Conservation (phyloP, 2,888 invertebrate genomes). For the Epiblema foenella region DNA sequence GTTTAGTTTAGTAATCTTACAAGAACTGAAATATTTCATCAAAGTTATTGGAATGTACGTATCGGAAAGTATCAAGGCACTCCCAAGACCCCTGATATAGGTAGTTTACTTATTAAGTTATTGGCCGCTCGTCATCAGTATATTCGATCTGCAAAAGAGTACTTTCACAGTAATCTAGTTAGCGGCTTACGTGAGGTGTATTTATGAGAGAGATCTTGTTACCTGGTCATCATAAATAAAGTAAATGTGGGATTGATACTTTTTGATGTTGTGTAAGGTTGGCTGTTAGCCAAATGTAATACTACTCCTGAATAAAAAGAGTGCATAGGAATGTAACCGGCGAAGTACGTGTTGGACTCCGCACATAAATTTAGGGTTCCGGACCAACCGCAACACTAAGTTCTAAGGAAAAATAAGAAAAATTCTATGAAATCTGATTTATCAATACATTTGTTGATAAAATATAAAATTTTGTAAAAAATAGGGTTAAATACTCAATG, state of each 20-base stretch:
- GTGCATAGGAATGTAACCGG: too few species aligned
- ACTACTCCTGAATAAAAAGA: too few species aligned
- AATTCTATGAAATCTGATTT: too few species aligned
- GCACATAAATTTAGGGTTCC: too few species aligned
- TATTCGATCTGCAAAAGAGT: background rate
- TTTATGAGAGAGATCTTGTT: background rate
- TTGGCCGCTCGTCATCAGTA: background rate
- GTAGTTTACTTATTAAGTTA: constrained; percentile 6
- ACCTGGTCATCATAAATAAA: background rate
- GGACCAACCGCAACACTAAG: too few species aligned
- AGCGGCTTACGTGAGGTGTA: background rate
- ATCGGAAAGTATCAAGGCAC: background rate
- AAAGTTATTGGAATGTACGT: background rate
- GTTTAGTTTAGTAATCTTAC: background rate
- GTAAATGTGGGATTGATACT: background rate
- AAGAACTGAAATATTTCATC: background rate
- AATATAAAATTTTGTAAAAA: too few species aligned
- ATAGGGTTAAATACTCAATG: too few species aligned
- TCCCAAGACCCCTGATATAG: background rate
- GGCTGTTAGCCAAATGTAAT: too few species aligned
- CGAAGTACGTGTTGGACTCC: too few species aligned
- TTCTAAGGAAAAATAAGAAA: too few species aligned
- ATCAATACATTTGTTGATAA: too few species aligned
- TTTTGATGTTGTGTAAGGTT: too few species aligned
- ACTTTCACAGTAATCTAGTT: background rate